phyloP scores from a whole-genome alignment of 2,113 vertebrate genomes.

The Pitta sordida region DNA sequence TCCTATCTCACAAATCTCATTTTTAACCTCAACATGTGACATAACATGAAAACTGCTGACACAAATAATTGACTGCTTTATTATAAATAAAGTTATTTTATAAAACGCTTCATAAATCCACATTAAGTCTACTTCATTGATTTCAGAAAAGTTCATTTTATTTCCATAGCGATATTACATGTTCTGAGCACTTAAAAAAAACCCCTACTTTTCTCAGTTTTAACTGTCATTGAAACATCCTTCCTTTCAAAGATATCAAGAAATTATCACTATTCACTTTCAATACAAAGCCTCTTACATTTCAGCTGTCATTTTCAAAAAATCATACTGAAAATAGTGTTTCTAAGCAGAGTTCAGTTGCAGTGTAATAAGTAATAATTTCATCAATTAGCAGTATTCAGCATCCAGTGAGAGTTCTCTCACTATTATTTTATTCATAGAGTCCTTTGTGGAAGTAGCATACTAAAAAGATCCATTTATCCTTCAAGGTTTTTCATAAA shows the following conservation, averaged over 20 bases:
- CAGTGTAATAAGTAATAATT: slow-evolving; percentile 66
- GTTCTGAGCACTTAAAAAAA: slow-evolving; percentile 25
- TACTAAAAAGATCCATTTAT: slow-evolving; percentile 62
- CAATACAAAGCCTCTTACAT: slow-evolving; percentile 60
- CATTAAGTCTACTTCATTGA: slow-evolving; percentile 15
- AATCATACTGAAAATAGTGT: slow-evolving; percentile 62
- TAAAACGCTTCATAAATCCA: not conserved
- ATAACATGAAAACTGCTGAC: not conserved
- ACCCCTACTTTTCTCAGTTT: slow-evolving; percentile 13
- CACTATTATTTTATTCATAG: slow-evolving; percentile 69
- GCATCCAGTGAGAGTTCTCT: slow-evolving; percentile 61
- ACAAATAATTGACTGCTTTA: slow-evolving; percentile 37
- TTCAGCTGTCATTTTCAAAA: slow-evolving; percentile 64
- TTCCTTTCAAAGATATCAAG: slow-evolving; percentile 57
- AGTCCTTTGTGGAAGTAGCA: slow-evolving; percentile 60
- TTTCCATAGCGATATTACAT: slow-evolving; percentile 8
- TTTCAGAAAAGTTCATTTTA: slow-evolving; percentile 26
- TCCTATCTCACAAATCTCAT: not conserved
- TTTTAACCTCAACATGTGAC: slow-evolving; percentile 1
- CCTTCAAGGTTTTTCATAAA: slow-evolving; percentile 66
- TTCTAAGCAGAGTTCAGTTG: slow-evolving; percentile 61
- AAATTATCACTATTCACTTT: slow-evolving; percentile 67
- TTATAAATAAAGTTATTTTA: slow-evolving; percentile 26
- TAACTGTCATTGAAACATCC: slow-evolving; percentile 53
- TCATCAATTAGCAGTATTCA: slow-evolving; percentile 67